Base-by-base conservation (phyloP, 1,140 invertebrate genomes). In the Ceratoteleas bidentatus region DNA sequence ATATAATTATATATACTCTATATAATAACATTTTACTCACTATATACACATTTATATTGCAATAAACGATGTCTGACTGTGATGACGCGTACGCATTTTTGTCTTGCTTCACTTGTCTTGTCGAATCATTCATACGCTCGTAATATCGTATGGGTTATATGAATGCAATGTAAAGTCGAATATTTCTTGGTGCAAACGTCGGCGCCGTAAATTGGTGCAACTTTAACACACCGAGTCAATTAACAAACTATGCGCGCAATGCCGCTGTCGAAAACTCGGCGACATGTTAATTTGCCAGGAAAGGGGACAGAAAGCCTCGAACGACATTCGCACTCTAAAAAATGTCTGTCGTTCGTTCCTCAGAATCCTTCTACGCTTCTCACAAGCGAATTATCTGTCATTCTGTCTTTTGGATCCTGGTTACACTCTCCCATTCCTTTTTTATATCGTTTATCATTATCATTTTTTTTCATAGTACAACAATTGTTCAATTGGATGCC, bases 1-100 rank as follows among this genome's bases (percentile, higher is more conserved):
- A 64, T 81, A 81, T 70, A 57, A 68, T 74, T 81, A 85, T 82
- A 75, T 84, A 84, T 84, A 75, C 73, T 85, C 78, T 86, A 83
- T 86, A 82, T 85, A 79, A 80, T 86, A 87, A 87, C 86, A 87
- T 85, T 81, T 76, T 85, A 86, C 69, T 87, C 75, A 80, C 86
- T 91, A 91, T 91, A 90, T 91, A 91, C 88, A 90, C 89, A 91
- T 90, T 91, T 90, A 90, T 90, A 90, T 90, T 91, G 88, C 89
- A 88, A 87, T 90, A 89, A 90, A 90, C 87, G 85, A 85, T 90
- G 82, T 88, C 61, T 86, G 72, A 85, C 65, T 76, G 70, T 74
- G 56, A 50, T 66, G 50, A 65, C 47, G 56, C 72, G 73, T 70
- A 83, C 62, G 73, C 57, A 64, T 78, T 53, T 74, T 16, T 52